Percentiles rank a stretch among this genome's conserved stretches.
phyloP scores from a whole-genome alignment of 1,140 invertebrate genomes.

The Papilio xuthus region DNA sequence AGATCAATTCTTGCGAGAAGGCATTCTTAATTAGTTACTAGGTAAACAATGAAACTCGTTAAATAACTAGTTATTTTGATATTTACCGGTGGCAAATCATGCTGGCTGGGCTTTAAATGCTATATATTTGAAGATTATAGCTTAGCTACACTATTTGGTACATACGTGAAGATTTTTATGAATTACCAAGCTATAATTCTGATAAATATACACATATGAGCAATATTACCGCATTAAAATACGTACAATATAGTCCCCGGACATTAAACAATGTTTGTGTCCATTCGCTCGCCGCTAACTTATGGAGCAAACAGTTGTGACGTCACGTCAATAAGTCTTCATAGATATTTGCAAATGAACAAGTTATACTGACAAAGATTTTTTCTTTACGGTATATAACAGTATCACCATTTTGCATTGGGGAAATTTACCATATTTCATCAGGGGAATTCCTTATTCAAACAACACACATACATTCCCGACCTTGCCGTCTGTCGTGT shows the following conservation, averaged over 20 bases:
- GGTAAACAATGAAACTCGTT: too few relatives aligned
- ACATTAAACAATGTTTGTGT: conserved; percentile 29
- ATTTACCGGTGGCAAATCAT: too few relatives aligned
- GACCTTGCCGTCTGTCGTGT: neutral
- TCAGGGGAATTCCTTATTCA: too few relatives aligned
- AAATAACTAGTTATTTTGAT: too few relatives aligned
- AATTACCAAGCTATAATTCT: neutral
- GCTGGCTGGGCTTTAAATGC: too few relatives aligned
- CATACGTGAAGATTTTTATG: too few relatives aligned
- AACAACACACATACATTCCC: too few relatives aligned
- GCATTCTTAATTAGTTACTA: too few relatives aligned
- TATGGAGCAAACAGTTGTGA: conserved; percentile 24
- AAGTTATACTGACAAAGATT: neutral
- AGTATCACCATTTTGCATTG: neutral
- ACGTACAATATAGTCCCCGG: conserved; percentile 16
- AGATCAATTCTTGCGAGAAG: too few relatives aligned
- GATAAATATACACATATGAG: neutral
- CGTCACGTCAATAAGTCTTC: conserved; percentile 33
- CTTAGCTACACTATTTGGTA: too few relatives aligned
- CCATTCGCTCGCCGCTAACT: conserved; percentile 20
- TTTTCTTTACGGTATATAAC: neutral
- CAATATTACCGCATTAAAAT: conserved; percentile 14
- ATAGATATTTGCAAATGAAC: conserved; percentile 18
- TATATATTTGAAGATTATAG: too few relatives aligned
- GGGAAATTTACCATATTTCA: neutral